Percentiles rank a stretch among this genome's conserved stretches.
Conservation (phyloP, 2,888 invertebrate genomes). For the Neoscelio sp. region DNA sequence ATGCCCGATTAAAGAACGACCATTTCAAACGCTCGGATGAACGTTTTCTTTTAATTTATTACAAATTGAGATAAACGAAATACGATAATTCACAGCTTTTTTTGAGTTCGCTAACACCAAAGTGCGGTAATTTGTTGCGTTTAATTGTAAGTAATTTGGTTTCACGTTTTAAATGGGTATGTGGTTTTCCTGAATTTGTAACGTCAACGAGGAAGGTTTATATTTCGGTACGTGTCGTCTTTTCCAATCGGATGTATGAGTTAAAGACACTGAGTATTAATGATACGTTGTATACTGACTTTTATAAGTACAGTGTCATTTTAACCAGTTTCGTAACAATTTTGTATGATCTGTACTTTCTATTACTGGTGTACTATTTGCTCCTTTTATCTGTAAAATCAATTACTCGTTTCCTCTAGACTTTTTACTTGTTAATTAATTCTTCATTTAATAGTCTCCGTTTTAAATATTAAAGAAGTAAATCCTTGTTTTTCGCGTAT, state of each 20-base stretch:
- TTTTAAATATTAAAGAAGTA: slow-evolving; percentile 16
- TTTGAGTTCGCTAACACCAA: slow-evolving; percentile 27
- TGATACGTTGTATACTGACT: too few species aligned
- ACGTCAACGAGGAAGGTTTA: not conserved
- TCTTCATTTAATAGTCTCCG: slow-evolving; percentile 29
- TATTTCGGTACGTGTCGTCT: slow-evolving; percentile 1
- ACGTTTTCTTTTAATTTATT: slow-evolving; percentile 47
- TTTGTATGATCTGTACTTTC: slow-evolving; percentile 16
- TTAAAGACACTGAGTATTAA: too few species aligned
- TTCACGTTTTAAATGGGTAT: slow-evolving; percentile 21
- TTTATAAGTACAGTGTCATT: too few species aligned
- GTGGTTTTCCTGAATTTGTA: not conserved
- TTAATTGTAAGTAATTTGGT: slow-evolving; percentile 45
- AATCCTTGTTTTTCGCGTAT: slow-evolving; percentile 35
- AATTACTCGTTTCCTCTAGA: slow-evolving; percentile 38
- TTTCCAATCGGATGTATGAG: not conserved
- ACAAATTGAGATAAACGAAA: slow-evolving; percentile 27
- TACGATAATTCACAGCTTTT: slow-evolving; percentile 25
- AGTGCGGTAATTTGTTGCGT: slow-evolving; percentile 35
- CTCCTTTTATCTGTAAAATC: not conserved
- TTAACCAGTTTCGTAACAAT: not conserved
- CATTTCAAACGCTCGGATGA: slow-evolving; percentile 38
- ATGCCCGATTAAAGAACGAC: slow-evolving; percentile 32
- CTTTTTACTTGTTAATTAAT: slow-evolving; percentile 47
- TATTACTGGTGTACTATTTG: not conserved